Conservation (phyloP, 2,888 invertebrate species). For the Trichopoda pennipes region DNA sequence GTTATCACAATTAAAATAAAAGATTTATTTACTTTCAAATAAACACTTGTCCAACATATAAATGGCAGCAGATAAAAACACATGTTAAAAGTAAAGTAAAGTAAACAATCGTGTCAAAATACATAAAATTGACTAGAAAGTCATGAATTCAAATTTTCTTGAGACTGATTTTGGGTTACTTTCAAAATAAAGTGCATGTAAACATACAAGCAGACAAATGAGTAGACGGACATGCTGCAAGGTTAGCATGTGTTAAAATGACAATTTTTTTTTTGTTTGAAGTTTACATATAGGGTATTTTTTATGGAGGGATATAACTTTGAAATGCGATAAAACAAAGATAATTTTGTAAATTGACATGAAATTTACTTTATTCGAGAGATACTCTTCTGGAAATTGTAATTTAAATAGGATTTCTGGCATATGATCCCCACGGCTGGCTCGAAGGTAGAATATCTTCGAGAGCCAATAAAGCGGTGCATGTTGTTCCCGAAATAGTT, state of each 20-base stretch:
- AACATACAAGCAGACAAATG: background rate
- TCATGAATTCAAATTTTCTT: background rate
- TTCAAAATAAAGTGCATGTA: constrained; percentile 28
- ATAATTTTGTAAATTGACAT: too few species aligned
- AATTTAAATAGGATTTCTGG: too few species aligned
- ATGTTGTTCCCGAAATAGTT: too few species aligned
- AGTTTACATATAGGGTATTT: too few species aligned
- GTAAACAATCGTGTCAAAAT: constrained; percentile 11
- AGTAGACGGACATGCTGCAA: constrained; percentile 2
- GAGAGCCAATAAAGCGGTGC: too few species aligned
- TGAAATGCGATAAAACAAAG: too few species aligned
- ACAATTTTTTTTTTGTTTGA: background rate
- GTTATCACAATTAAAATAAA: constrained; percentile 7
- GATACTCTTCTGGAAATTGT: too few species aligned
- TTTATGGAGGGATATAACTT: too few species aligned
- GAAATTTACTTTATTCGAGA: too few species aligned
- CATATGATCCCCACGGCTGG: too few species aligned
- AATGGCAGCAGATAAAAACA: constrained; percentile 52
- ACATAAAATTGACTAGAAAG: background rate
- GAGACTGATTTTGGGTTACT: constrained; percentile 14
- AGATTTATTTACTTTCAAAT: constrained; percentile 46
- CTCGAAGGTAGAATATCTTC: too few species aligned
- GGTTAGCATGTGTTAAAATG: constrained; percentile 20
- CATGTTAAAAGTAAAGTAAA: constrained; percentile 53
- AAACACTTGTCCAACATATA: constrained; percentile 51